Evolutionary conservation across 2,113 vertebrate genomes (phyloP).

Genomic region (Pardalotus punctatus): DNA sequence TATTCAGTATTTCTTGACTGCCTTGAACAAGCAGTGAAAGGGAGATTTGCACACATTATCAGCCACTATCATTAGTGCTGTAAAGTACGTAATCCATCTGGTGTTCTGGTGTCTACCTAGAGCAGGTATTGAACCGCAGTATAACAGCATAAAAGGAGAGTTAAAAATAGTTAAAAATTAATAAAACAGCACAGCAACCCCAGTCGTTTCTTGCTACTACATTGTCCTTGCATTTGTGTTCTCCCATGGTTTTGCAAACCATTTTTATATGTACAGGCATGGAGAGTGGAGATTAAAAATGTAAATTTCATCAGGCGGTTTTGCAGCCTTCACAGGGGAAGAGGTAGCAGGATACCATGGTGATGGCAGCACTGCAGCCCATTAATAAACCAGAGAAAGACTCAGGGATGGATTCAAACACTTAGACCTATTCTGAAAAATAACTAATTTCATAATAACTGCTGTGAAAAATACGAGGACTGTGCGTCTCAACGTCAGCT

Average conservation of each 20-base stretch:
- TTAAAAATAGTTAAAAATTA: not conserved
- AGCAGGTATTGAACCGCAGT: constrained; percentile 53
- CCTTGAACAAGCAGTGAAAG: constrained; percentile 43
- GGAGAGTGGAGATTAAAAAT: constrained; percentile 43
- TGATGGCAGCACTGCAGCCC: constrained; percentile 35
- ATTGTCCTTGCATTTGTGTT: not conserved
- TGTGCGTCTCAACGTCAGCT: not conserved
- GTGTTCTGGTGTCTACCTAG: constrained; percentile 46
- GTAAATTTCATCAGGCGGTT: constrained; percentile 19
- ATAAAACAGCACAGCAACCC: not conserved
- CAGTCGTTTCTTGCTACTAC: not conserved
- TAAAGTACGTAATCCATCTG: constrained; percentile 47
- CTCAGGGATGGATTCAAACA: not conserved
- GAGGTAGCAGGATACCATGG: constrained; percentile 41
- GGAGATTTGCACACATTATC: constrained; percentile 60
- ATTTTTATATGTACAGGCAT: not conserved
- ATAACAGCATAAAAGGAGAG: not conserved
- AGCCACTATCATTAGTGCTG: constrained; percentile 47
- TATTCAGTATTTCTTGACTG: constrained; percentile 57
- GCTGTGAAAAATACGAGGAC: not conserved
- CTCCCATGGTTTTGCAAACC: not conserved
- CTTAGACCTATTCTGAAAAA: not conserved
- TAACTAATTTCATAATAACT: not conserved
- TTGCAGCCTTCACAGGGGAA: constrained; percentile 6
- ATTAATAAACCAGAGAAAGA: constrained; percentile 38